Evolutionary conservation across 2,797 vertebrate genomes (phyloP).

Genomic region (Myoxocephalus aenaeus): DNA sequence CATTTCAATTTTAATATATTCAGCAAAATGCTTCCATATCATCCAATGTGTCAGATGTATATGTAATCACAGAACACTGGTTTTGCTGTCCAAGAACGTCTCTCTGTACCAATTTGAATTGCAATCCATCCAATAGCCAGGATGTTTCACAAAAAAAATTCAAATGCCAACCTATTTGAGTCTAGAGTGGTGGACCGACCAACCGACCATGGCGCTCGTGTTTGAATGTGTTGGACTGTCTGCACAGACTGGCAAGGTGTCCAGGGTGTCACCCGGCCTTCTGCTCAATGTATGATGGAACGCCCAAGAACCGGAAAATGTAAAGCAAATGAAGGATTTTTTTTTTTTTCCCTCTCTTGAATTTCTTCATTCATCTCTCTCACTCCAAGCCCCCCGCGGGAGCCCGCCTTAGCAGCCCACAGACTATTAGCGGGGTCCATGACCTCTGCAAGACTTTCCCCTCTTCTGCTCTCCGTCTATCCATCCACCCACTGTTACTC

Average conservation of each 20-base stretch:
- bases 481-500: slow-evolving; percentile 57
- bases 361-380: slow-evolving; percentile 60
- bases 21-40: not conserved
- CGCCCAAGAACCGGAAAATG: slow-evolving; percentile 25
- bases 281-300: slow-evolving; percentile 40
- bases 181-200: not conserved
- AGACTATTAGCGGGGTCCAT: slow-evolving; percentile 70
- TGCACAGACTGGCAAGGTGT: slow-evolving; percentile 23
- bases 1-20: not conserved
- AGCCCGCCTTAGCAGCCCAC: slow-evolving; percentile 61
- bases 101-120: not conserved
- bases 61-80: slow-evolving; percentile 1
- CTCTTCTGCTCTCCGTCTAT: slow-evolving; percentile 48
- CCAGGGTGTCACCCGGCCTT: slow-evolving; percentile 27
- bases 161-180: slow-evolving; percentile 24
- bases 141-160: slow-evolving; percentile 9
- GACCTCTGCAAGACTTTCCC: slow-evolving; percentile 75
- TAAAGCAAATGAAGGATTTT: slow-evolving; percentile 39
- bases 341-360: slow-evolving; percentile 54
- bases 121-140: not conserved
- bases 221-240: slow-evolving; percentile 29
- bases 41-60: not conserved
- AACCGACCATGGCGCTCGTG: not conserved
- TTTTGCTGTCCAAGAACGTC: not conserved
- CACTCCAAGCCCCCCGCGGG: slow-evolving; percentile 2